Evolutionary conservation across 2,888 invertebrate genomes (phyloP), one percentile per base, ranked within the genome.

Genomic region (Mythimna vitellina): DNA sequence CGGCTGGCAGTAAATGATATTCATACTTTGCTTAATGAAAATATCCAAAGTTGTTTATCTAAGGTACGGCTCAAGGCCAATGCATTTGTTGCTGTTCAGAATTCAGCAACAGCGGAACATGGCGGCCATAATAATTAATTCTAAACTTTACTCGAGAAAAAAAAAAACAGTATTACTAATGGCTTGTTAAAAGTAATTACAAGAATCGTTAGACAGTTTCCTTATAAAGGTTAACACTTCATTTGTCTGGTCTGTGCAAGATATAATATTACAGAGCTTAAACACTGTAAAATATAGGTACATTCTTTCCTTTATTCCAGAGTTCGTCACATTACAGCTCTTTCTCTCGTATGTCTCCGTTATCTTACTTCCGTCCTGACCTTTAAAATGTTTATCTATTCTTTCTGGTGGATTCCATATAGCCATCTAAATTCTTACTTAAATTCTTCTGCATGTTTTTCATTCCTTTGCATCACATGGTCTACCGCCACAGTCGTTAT

Each of bases 21-120:
- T 56, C 22, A 46, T 62, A 46, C 2, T 62, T 20, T 7, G 3
- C n/a, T 51, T 63, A 63, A 63, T 53, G 4, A 66, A 60, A 75
- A 65, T 57, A 78, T 29, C 22, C 64, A 49, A 51, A 70, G 25
- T 51, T 56, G 56, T 76, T 68, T 71, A 63, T 63, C 38, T 51
- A 35, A 49, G 51, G 35, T 35, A 49, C 25, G 57, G 57, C 49
- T 46, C 62, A 62, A 70, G 61, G 70, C 57, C 22, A 53, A 20
- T 42, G 56, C 42, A 29, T 22, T 58, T 46, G 51, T 62, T 42
- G 38, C 17, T 35, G 32, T 29, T 66, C 56, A 60, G 17, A 54
- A 58, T 58, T 49, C 46, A 56, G 46, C 57, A 65, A 62, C 35
- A 51, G 14, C 25, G n/a, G n/a, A 62, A 53, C 65, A 35, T 62